Evolutionary conservation across 2,888 invertebrate species (phyloP).

Genomic region (Pterostichus niger): DNA sequence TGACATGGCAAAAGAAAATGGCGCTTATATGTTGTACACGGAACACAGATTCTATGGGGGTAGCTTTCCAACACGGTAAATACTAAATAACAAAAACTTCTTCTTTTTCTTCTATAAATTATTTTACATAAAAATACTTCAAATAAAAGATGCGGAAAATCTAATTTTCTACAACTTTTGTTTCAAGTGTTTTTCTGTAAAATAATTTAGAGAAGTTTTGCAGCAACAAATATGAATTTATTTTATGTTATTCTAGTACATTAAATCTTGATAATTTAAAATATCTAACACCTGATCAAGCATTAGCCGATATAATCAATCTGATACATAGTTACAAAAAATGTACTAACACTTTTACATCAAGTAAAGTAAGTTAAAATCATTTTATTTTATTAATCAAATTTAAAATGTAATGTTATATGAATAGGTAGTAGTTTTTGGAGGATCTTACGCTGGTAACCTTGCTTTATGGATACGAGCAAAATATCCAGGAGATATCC

Average conservation of each 20-base stretch:
- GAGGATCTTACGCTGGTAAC: conserved; percentile 81
- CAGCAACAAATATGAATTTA: no score
- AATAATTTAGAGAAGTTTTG: no score
- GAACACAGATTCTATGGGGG: conserved; percentile 91
- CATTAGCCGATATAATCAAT: conserved; percentile 76
- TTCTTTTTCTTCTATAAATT: no score
- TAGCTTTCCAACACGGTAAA: conserved; percentile 84
- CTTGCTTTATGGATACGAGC: conserved; percentile 82
- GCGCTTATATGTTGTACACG: conserved; percentile 84
- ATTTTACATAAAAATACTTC: no score
- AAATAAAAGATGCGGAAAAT: no score
- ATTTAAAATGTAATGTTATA: neutral
- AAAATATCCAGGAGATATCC: conserved; percentile 81
- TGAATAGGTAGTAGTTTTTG: conserved; percentile 76
- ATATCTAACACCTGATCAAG: conserved; percentile 76
- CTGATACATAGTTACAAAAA: conserved; percentile 72
- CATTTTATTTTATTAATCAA: neutral
- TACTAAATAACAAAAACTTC: no score
- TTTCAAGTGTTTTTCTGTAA: no score
- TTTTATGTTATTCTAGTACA: conserved; percentile 74
- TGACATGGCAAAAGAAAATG: conserved; percentile 79
- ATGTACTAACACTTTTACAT: conserved; percentile 10
- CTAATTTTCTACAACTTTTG: no score
- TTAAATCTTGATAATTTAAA: conserved; percentile 78
- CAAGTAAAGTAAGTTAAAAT: conserved; percentile 73